phyloP scores from a whole-genome alignment of 2,113 vertebrate species.

The Dicaeum eximium region DNA sequence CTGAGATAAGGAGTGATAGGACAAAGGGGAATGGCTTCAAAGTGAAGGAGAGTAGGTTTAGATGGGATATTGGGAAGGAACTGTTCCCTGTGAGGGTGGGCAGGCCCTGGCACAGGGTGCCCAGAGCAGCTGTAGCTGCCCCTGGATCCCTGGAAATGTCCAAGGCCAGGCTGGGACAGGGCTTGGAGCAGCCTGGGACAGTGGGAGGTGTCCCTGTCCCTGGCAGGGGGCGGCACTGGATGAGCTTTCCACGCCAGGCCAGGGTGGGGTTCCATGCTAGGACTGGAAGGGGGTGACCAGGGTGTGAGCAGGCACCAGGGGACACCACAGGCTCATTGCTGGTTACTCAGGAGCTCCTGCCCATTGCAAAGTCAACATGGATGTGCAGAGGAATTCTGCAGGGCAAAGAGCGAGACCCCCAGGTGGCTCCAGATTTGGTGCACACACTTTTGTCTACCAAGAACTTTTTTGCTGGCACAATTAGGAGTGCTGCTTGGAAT shows the following conservation, averaged over 20 bases:
- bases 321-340: background rate
- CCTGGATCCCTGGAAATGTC: background rate
- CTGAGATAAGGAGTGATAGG: background rate
- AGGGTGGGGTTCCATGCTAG: background rate
- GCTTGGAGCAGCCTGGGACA: background rate
- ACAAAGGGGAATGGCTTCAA: background rate
- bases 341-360: background rate
- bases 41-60: background rate
- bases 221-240: background rate
- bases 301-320: background rate
- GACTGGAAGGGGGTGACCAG: background rate
- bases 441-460: too few species aligned
- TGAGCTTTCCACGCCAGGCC: background rate
- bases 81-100: background rate
- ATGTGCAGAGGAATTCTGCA: background rate
- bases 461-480: background rate
- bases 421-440: background rate
- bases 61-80: background rate
- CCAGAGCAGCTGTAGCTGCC: background rate
- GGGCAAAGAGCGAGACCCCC: background rate
- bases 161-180: background rate
- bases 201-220: background rate
- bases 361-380: rapidly evolving
- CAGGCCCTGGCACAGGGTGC: background rate
- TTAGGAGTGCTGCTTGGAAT: background rate